Base-by-base conservation (phyloP, 2,113 vertebrate genomes). In the Ammodramus savannarum region DNA sequence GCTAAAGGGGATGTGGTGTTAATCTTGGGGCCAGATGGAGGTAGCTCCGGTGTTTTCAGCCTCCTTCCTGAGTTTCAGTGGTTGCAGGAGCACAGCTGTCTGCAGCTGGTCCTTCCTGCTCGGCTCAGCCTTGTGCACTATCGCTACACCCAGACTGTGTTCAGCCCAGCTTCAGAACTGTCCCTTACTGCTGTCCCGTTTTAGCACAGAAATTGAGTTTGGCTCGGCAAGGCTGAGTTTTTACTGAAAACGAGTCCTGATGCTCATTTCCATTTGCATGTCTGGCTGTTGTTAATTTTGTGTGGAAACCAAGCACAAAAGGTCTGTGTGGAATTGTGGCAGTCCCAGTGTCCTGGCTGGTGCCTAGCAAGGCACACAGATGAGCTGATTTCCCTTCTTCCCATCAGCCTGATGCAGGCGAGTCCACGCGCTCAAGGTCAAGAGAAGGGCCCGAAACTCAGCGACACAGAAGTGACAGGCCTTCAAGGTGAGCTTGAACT, bases 391-490 rank as follows among this genome's bases (percentile, higher is more conserved):
- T 85, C 55, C 44, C 16, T 74, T 79, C 49, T 94, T 83, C 63
- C 63, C 55, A 18, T 34, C 76, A 97, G 95, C 43, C 80, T 6
- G 96, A 97, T 34, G 44, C 87, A 41, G 86, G 85, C 0, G 98
- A 99, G 26, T 97, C 98, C 7, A 83, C 96, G 0, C 97, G 98
- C 20, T 97, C 98, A 46, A 97, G 98, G 94, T 97, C 98, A 55
- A 98, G 97, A 95, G 99, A 99, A 9, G 98, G 98, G 29, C 85
- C 97, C 3, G 98, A 99, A 84, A 67, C 97, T 90, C 98, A 98
- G 85, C 98, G 97, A 85, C 98, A 98, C 69, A 98, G 85, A 96
- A 97, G 97, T 55, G 97, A 98, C 85, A 99, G 98, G 84, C 96
- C 98, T 74, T 85, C 96, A 76, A 98, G 98, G 99, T 99, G 98